Evolutionary conservation across 2,797 vertebrate species (phyloP), one percentile per base, ranked within the genome.

Genomic region (Sebastes glaucus): DNA sequence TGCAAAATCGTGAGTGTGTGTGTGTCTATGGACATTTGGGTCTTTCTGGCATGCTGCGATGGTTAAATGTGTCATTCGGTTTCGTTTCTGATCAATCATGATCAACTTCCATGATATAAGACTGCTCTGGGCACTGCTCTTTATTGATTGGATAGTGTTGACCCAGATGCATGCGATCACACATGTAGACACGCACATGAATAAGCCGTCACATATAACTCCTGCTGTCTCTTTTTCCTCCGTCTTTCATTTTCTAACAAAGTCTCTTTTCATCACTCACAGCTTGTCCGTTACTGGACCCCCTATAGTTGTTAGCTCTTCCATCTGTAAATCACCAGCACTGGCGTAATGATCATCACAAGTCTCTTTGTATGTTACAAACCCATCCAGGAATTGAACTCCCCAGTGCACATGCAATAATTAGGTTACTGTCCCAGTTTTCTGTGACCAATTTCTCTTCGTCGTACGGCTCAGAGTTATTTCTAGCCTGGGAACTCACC

Each of bases 341-440:
- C 67, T 9, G 5, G n/a, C 27, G 33, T 18, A 57, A 65, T 55
- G 68, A 60, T 64, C 73, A 76, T 70, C 74, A 77, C 28, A 32
- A 27, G 74, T 77, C 71, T 75, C 63, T 85, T 32, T 74, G 68
- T 84, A 77, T 73, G 65, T 60, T 81, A 63, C 42, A 49, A 63
- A 20, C 33, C 68, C 64, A 42, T 73, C 27, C 57, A 71, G 82
- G 71, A 60, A 66, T 57, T 68, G 23, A 83, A 76, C 61, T 68
- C 77, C 68, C 71, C 20, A 7, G 66, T 57, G 81, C 27, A 60
- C 22, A 11, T 18, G 23, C 38, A 65, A 71, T 92, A 88, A 92
- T 76, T 92, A 81, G 89, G 88, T 92, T 89, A 92, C 66, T 88
- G 88, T 85, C 85, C 92, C 82, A 86, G 42, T 94, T 93, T 88